phyloP scores from a whole-genome alignment of 1,140 invertebrate species.

The Macrobrachium nipponense region DNA sequence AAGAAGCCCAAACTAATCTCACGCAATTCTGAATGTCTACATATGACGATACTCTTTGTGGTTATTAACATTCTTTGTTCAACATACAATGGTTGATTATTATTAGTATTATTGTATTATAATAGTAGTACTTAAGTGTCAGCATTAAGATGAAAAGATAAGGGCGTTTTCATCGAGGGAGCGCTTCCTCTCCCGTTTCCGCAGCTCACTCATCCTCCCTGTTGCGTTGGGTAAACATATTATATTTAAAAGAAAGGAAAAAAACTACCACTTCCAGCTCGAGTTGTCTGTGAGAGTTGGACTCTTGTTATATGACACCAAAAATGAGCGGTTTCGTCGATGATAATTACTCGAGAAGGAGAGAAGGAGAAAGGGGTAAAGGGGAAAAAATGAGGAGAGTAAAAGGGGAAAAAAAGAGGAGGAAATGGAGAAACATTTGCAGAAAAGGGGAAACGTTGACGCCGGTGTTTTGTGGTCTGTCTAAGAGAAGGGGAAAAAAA shows the following conservation, averaged over 20 bases:
- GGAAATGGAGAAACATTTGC: conserved; percentile 50
- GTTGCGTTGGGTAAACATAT: no score
- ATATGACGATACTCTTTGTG: no score
- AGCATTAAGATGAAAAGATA: no score
- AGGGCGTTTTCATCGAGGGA: no score
- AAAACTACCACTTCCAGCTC: conserved; percentile 39
- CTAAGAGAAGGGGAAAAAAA: conserved; percentile 12
- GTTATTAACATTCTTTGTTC: no score
- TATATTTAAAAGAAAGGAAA: not conserved
- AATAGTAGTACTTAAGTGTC: no score
- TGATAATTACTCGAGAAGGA: conserved; percentile 56
- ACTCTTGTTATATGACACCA: conserved; percentile 33
- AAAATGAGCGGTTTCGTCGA: conserved; percentile 54
- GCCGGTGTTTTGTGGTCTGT: conserved; percentile 41
- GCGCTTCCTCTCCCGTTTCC: no score
- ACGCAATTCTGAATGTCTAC: no score
- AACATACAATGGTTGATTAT: no score
- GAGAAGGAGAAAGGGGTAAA: conserved; percentile 34
- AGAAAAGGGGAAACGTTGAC: conserved; percentile 23
- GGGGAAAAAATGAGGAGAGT: conserved; percentile 35
- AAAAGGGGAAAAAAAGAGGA: conserved; percentile 3
- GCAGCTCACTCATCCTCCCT: no score
- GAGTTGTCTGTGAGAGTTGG: conserved; percentile 36
- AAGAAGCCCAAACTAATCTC: no score
- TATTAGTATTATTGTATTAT: no score